These are phyloP conservation scores for Callyntrura guangdongensis DNA, from an alignment of 2,888 invertebrate species.

Conservation along the genomic window DNA sequence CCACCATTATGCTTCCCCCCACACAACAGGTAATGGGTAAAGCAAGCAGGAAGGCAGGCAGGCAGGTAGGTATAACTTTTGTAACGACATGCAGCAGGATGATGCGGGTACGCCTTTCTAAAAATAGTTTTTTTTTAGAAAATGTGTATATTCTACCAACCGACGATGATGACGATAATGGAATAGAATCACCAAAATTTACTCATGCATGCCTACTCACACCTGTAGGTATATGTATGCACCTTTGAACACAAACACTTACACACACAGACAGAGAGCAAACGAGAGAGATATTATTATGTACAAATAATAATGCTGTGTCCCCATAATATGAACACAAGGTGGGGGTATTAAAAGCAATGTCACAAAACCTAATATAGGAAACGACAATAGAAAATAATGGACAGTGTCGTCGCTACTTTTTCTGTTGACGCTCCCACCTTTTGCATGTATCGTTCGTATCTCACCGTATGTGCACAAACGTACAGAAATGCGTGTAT, in stretches of 20 bases:
- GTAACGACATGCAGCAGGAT: neutral
- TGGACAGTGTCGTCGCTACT: neutral
- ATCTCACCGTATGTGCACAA: too few species aligned
- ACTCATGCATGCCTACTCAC: constrained; percentile 30
- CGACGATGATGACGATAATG: neutral
- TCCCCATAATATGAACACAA: neutral
- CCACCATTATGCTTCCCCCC: neutral
- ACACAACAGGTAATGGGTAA: constrained; percentile 12
- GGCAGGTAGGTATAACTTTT: neutral
- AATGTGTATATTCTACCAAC: neutral
- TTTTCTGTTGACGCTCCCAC: neutral
- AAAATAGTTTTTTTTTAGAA: constrained; percentile 46
- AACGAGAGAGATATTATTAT: neutral
- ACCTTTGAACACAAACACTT: neutral
- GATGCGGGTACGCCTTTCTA: constrained; percentile 13
- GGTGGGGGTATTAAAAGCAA: constrained; percentile 5
- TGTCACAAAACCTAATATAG: constrained; percentile 6
- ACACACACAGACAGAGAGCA: too few species aligned
- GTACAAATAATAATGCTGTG: neutral
- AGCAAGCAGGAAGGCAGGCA: neutral
- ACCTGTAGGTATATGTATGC: neutral
- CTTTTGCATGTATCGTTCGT: too few species aligned
- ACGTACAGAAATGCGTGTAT: too few species aligned
- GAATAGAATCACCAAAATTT: constrained; percentile 13
- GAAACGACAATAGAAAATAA: constrained; percentile 15